phyloP scores from a whole-genome alignment of 2,888 invertebrate species.

The Acrocyrtus sp. region DNA sequence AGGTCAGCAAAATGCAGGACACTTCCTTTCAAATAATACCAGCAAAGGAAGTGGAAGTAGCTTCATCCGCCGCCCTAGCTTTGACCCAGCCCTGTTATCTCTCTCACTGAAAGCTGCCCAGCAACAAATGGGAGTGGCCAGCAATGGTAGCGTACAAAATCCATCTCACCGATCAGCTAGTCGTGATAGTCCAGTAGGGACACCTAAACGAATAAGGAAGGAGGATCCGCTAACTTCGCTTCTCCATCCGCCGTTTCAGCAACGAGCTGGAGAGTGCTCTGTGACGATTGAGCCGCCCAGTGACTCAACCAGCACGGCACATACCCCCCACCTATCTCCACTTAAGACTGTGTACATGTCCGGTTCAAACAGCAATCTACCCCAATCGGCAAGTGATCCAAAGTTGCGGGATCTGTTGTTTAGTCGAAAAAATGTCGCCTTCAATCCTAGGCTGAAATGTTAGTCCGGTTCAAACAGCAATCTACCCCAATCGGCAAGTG shows the following conservation, averaged over 20 bases:
- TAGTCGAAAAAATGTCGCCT: constrained; percentile 41
- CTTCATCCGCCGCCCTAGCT: constrained; percentile 62
- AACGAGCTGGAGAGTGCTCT: constrained; percentile 53
- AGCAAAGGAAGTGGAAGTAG: constrained; percentile 38
- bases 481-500: constrained; percentile 46
- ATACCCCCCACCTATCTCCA: constrained; percentile 47
- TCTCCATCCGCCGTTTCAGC: not conserved
- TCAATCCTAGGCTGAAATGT: constrained; percentile 50
- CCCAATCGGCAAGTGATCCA: constrained; percentile 43
- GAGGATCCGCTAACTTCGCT: constrained; percentile 22
- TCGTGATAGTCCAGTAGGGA: constrained; percentile 33
- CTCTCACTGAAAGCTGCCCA: constrained; percentile 60
- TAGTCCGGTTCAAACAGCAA: constrained; percentile 67
- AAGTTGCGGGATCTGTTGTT: constrained; percentile 14
- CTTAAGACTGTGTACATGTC: constrained; percentile 65
- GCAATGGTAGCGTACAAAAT: constrained; percentile 32
- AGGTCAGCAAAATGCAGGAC: constrained; percentile 46
- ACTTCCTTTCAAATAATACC: constrained; percentile 20
- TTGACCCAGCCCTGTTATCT: constrained; percentile 61
- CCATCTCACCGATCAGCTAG: constrained; percentile 44
- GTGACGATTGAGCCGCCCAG: constrained; percentile 63
- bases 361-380: constrained; percentile 66
- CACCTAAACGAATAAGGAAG: constrained; percentile 27
- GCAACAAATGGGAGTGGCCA: constrained; percentile 30
- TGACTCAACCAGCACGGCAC: constrained; percentile 58